Base-by-base conservation (phyloP, 1,140 invertebrate species). In the Paralvinella palmiformis region DNA sequence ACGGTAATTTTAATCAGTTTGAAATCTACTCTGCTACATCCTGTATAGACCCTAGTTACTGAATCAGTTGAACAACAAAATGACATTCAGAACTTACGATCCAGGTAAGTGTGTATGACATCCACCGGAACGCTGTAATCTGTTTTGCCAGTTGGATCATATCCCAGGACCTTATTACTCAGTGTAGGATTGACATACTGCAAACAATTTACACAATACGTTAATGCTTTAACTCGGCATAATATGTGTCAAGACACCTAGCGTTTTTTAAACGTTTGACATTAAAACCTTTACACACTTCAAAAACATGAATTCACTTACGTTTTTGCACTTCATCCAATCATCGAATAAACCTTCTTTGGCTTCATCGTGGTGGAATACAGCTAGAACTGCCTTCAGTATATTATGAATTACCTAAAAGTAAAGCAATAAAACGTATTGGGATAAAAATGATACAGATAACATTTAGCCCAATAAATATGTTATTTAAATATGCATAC, bases 101-200 rank as follows among this genome's bases (percentile, higher is more conserved):
- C 71, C 6, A 79, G 65, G 61, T 68, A 72, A 17, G 65, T 45
- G 58, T 73, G 71, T 29, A 79, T 70, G 33, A 72, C 69, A n/a
- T 73, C 73, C 15, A 73, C 69, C 17, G 71, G 65, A 31, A 75
- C 70, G 1, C 65, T 35, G 33, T 45, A 32, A 10, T 60, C 10
- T 24, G 73, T 68, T 10, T 67, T 64, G 5, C 67, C 69, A 17
- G 75, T 78, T 1, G 78, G 78, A 57, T 80, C 78, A 67, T 75
- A 78, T 6, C 64, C 55, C 52, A 71, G 62, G 32, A 80, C 73
- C 63, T 74, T 72, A 58, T 77, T 70, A 61, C 71, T 71, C 53
- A 80, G 65, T 10, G 74, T 73, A 44, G 56, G 66, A 59, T 75
- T 76, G 58, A 80, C 73, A 67, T 69, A 71, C 77, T 79, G 69